These are phyloP conservation scores for Cheilosia variabilis DNA, from an alignment of 2,888 invertebrate species.

Conservation along the genomic window DNA sequence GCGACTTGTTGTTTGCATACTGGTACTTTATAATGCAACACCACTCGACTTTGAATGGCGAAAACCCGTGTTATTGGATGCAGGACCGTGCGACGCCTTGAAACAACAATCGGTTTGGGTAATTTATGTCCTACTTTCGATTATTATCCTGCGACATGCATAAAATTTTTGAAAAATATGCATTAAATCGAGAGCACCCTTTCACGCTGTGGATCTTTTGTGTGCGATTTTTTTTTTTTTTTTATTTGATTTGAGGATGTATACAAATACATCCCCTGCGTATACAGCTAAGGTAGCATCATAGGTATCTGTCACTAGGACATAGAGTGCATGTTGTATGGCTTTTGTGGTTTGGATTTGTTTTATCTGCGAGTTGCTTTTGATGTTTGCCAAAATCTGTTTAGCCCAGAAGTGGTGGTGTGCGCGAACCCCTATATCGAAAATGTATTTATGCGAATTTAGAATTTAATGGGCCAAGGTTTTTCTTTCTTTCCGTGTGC, in stretches of 20 bases:
- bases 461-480: constrained; percentile 57
- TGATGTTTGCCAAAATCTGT: constrained; percentile 36
- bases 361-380: constrained; percentile 36
- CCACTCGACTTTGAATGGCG: constrained; percentile 63
- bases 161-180: constrained; percentile 66
- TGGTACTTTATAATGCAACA: constrained; percentile 1
- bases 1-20: constrained; percentile 66
- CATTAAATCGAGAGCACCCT: constrained; percentile 75
- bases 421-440: constrained; percentile 36
- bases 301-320: constrained; percentile 31
- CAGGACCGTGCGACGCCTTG: constrained; percentile 68
- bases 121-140: constrained; percentile 75
- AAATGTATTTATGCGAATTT: constrained; percentile 2
- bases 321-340: constrained; percentile 46
- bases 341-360: constrained; percentile 70
- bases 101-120: constrained; percentile 73
- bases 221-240: constrained; percentile 29
- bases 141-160: constrained; percentile 75
- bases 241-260: constrained; percentile 61
- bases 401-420: constrained; percentile 24
- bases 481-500: constrained; percentile 2
- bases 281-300: constrained; percentile 13
- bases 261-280: constrained; percentile 48
- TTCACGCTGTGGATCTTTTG: constrained; percentile 45
- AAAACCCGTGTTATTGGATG: constrained; percentile 71